A percentile compares a stretch with the other conserved stretches of the same genome.
Conservation (phyloP, 1,140 invertebrate genomes). For the Odontomachus brunneus region DNA sequence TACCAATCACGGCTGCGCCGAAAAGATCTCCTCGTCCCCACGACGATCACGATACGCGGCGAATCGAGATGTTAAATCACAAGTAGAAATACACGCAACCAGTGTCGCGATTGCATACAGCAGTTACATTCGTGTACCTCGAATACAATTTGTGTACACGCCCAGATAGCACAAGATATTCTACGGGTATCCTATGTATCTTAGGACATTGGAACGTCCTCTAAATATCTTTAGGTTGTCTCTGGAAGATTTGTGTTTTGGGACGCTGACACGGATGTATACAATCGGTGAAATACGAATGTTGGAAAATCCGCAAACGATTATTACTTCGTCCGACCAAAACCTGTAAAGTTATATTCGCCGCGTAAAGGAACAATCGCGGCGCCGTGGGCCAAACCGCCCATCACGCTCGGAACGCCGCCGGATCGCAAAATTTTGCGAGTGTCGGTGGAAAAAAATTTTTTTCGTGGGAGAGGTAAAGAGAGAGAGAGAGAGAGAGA, state of each 20-base stretch:
- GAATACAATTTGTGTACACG: too few species aligned
- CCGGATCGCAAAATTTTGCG: constrained; percentile 68
- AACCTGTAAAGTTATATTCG: constrained; percentile 24
- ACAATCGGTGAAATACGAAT: not conserved
- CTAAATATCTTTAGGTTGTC: too few species aligned
- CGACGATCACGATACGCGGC: not conserved
- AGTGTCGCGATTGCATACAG: too few species aligned
- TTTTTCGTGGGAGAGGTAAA: constrained; percentile 13
- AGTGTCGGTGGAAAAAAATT: constrained; percentile 64
- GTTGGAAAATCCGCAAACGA: not conserved
- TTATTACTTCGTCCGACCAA: not conserved
- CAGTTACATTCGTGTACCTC: too few species aligned
- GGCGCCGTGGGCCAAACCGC: constrained; percentile 8
- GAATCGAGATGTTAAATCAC: not conserved
- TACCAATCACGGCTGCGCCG: too few species aligned
- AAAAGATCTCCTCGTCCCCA: not conserved
- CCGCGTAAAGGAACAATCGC: constrained; percentile 34
- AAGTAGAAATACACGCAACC: too few species aligned
- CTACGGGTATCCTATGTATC: too few species aligned
- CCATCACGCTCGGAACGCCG: constrained; percentile 39
- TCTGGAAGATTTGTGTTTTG: too few species aligned
- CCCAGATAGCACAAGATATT: too few species aligned
- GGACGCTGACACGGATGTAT: too few species aligned
- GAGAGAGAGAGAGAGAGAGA: not conserved
- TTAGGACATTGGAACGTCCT: too few species aligned